A percentile compares a stretch with the other conserved stretches of the same genome.
Evolutionary conservation across 2,888 invertebrate species (phyloP).

Genomic region (Camponotus fellah): DNA sequence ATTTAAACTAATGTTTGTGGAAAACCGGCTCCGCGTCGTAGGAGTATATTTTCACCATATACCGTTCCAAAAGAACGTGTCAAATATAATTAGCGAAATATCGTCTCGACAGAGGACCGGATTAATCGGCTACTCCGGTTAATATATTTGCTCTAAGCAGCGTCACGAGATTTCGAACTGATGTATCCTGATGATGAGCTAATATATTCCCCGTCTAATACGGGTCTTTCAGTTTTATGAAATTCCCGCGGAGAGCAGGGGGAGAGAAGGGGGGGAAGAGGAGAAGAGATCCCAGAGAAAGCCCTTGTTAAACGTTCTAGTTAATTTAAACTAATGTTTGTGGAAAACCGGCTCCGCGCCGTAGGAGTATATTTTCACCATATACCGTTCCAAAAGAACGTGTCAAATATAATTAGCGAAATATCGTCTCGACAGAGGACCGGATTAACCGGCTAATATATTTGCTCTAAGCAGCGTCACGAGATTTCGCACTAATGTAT

Average conservation of each 20-base stretch:
- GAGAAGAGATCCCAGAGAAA: no score
- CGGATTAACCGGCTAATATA: background rate
- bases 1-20: slow-evolving; percentile 2
- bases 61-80: background rate
- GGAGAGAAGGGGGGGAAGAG: no score
- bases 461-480: background rate
- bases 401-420: background rate
- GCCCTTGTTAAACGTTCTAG: background rate
- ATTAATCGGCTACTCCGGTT: background rate
- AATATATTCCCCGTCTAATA: slow-evolving; percentile 6
- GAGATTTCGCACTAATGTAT: background rate
- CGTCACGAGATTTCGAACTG: background rate
- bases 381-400: background rate
- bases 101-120: background rate
- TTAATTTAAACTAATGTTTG: slow-evolving; percentile 15
- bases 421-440: background rate
- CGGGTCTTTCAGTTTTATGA: slow-evolving; percentile 12
- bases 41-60: background rate
- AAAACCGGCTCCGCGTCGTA: background rate
- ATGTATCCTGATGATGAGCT: background rate
- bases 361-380: background rate
- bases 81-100: background rate
- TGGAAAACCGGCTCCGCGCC: background rate
- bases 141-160: background rate
- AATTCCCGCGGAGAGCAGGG: background rate